Evolutionary conservation across 2,797 vertebrate genomes (phyloP), one percentile per base, ranked within the genome.

Genomic region (Neomorphus geoffroyi): DNA sequence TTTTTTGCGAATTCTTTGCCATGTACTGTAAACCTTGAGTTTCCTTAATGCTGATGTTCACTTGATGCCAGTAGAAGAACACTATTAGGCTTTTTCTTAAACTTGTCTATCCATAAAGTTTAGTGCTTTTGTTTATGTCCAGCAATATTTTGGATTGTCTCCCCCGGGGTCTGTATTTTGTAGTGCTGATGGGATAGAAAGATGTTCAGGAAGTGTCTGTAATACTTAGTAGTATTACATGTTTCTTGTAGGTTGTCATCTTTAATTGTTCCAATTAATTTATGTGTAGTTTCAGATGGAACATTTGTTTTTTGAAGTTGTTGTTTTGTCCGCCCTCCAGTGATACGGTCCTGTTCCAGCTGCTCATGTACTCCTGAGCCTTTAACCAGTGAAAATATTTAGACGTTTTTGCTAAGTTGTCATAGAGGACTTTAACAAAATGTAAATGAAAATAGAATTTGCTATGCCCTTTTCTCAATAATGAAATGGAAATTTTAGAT

Each of bases 31-130:
- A 93, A 80, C 69, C 91, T 92, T 57, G 61, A 71, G 56, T 65
- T 90, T 95, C 71, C 80, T 95, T 96, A 56, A 70, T 85, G 70
- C 50, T 84, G 22, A 23, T 93, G 27, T 81, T 89, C 60, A 12
- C 50, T 88, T 86, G 24, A 61, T 94, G 56, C 58, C 60, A 32
- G 32, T 21, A 77, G 46, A 56, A 75, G 39, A 90, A 54, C 21
- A 26, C 22, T 60, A 7, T 30, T 39, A 60, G 28, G 28, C 14
- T 71, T 77, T 87, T 90, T 64, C 48, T 77, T 75, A 66, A 86
- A 62, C 37, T 80, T 71, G 26, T 53, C 45, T 80, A 13, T 82
- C 80, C 26, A 9, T 65, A 13, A 78, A 74, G 7, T 37, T 64
- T 75, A 79, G 26, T 72, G 27, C 10, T 12, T 87, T 60, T 89